A percentile compares a stretch with the other conserved stretches of the same genome.
These are phyloP conservation scores for Zaprionus gabonicus DNA, from an alignment of 1,140 invertebrate species.

Conservation along the genomic window DNA sequence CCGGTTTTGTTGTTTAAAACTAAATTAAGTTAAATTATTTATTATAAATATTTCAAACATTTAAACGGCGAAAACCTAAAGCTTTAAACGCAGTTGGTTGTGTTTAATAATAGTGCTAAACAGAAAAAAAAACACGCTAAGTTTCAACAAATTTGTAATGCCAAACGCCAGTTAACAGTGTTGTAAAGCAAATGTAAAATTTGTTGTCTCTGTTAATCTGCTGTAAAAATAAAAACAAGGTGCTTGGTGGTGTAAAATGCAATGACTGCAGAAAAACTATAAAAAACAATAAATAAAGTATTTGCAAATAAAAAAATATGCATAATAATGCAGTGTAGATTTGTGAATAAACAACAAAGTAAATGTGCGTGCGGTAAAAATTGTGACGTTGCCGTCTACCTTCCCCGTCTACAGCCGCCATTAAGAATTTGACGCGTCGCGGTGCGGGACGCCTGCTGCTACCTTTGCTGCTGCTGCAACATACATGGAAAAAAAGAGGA, in stretches of 20 bases:
- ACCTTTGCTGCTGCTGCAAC: conserved; percentile 36
- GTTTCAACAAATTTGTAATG: conserved; percentile 5
- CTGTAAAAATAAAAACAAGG: conserved; percentile 33
- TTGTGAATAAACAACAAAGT: conserved; percentile 14
- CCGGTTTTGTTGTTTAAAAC: neutral
- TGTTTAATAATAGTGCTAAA: neutral
- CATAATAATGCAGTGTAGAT: conserved; percentile 8
- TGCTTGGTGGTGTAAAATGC: conserved; percentile 28
- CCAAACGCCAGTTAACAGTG: conserved; percentile 7
- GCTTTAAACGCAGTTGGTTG: neutral
- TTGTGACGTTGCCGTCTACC: conserved; percentile 11
- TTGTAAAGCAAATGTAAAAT: conserved; percentile 12
- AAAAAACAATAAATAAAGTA: conserved; percentile 28
- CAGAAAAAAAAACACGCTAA: neutral
- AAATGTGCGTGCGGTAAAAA: conserved; percentile 33
- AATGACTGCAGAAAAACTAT: conserved; percentile 40
- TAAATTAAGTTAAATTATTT: neutral
- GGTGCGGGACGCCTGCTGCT: conserved; percentile 45
- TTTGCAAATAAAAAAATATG: conserved; percentile 25
- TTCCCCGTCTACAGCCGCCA: conserved; percentile 26
- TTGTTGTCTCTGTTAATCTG: conserved; percentile 22
- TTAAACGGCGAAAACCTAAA: neutral
- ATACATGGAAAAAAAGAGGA: conserved; percentile 51
- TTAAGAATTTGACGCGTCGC: conserved; percentile 45
- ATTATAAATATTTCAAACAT: neutral